A percentile compares a stretch with the other conserved stretches of the same genome.
Evolutionary conservation across 2,797 vertebrate genomes (phyloP).

Genomic region (Coregonus suidteri): DNA sequence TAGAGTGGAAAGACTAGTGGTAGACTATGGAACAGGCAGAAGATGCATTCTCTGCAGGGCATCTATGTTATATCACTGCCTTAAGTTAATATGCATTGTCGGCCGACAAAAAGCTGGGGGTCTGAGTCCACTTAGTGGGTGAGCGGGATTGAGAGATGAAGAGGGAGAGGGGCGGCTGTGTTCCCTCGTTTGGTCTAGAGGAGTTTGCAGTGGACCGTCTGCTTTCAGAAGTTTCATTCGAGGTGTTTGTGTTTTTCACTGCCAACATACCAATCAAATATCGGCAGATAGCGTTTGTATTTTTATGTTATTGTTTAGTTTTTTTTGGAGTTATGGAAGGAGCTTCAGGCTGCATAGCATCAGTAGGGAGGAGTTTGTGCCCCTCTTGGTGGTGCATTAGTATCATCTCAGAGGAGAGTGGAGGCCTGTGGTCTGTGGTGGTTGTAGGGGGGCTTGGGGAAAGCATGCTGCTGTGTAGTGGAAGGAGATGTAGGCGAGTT

Average conservation of each 20-base stretch:
- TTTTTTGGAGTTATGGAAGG: constrained; percentile 38
- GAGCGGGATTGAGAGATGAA: constrained; percentile 5
- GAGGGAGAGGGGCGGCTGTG: constrained; percentile 23
- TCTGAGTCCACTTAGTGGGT: constrained; percentile 35
- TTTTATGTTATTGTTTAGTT: constrained; percentile 38
- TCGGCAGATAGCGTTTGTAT: constrained; percentile 31
- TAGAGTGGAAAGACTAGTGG: constrained; percentile 36
- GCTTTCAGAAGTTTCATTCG: constrained; percentile 40
- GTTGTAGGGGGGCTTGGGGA: constrained; percentile 30
- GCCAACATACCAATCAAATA: constrained; percentile 44
- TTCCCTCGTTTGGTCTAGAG: constrained; percentile 23
- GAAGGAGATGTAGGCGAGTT: constrained; percentile 48
- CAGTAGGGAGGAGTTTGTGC: constrained; percentile 22
- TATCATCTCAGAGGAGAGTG: constrained; percentile 13
- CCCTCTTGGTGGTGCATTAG: neutral
- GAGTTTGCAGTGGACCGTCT: constrained; percentile 28
- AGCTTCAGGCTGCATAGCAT: constrained; percentile 30
- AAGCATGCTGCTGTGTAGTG: constrained; percentile 66
- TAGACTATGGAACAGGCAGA: constrained; percentile 36
- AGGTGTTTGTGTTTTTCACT: constrained; percentile 50
- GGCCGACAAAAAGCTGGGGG: constrained; percentile 51
- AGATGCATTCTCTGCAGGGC: constrained; percentile 50
- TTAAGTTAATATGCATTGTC: constrained; percentile 53
- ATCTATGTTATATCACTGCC: constrained; percentile 69
- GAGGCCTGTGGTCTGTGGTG: neutral